These are phyloP conservation scores for cat (Felis catus) DNA, from an alignment of 2,113 vertebrate species.

Conservation along the genomic window DNA sequence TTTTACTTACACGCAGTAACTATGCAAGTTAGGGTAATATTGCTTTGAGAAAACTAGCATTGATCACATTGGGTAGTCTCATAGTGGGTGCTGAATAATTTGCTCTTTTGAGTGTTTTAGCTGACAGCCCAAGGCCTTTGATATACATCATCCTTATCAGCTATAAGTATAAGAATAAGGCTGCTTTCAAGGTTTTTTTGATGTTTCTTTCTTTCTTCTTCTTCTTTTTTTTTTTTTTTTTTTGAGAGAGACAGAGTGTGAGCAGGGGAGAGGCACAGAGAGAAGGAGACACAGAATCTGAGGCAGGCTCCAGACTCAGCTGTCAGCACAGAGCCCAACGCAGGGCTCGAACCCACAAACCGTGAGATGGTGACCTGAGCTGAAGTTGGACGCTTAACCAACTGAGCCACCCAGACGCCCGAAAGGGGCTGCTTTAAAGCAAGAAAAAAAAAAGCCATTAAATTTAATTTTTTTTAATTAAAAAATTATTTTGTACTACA, in stretches of 20 bases:
- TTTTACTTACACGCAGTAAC: not conserved
- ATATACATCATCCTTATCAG: conserved; percentile 33
- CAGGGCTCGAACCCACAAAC: too few species aligned
- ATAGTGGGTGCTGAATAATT: not conserved
- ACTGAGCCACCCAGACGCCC: too few species aligned
- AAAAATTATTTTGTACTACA: not conserved
- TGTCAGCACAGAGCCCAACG: too few species aligned
- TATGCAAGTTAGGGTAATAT: not conserved
- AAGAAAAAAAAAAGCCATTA: not conserved
- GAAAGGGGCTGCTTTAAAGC: not conserved
- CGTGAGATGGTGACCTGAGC: too few species aligned
- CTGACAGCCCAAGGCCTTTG: not conserved
- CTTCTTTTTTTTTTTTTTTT: too few species aligned
- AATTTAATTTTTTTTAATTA: not conserved
- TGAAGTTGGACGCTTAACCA: too few species aligned
- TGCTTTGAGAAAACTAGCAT: not conserved
- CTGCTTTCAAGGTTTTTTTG: not conserved
- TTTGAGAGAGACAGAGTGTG: too few species aligned
- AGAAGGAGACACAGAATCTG: too few species aligned
- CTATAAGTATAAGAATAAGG: not conserved
- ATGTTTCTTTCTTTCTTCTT: too few species aligned
- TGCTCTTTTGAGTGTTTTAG: not conserved
- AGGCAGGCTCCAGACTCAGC: too few species aligned
- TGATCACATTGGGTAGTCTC: not conserved
- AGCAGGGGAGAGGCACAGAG: too few species aligned